Conservation (phyloP, 2,888 invertebrate genomes). For the Cephus pygmeus region DNA sequence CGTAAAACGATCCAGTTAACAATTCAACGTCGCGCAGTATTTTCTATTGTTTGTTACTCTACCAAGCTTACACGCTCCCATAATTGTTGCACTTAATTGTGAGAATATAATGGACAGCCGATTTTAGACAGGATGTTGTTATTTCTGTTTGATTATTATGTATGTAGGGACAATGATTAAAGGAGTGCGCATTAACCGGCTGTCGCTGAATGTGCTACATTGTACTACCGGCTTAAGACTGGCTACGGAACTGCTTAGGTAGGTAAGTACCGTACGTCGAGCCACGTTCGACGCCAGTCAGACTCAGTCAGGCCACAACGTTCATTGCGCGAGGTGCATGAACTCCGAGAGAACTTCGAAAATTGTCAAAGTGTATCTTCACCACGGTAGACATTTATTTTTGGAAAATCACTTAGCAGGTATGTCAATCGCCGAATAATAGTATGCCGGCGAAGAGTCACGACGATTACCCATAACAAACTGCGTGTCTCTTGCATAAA, state of each 20-base stretch:
- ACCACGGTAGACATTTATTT: background rate
- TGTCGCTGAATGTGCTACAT: slow-evolving; percentile 38
- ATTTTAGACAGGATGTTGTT: slow-evolving; percentile 1
- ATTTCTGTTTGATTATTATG: background rate
- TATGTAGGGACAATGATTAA: slow-evolving; percentile 25
- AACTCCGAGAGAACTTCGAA: slow-evolving; percentile 22
- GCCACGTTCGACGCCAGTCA: slow-evolving; percentile 50
- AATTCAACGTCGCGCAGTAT: background rate
- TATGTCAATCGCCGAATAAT: background rate
- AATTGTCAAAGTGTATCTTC: background rate
- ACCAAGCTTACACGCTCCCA: background rate
- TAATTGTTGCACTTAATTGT: background rate
- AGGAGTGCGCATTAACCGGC: slow-evolving; percentile 31
- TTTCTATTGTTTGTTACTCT: background rate
- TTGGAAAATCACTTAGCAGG: background rate
- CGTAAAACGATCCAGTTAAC: background rate
- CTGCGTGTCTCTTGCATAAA: background rate
- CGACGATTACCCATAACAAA: background rate
- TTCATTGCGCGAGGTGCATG: slow-evolving; percentile 54
- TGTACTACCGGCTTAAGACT: slow-evolving; percentile 43
- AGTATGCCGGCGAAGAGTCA: background rate
- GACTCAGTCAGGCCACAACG: slow-evolving; percentile 48
- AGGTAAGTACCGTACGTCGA: slow-evolving; percentile 61
- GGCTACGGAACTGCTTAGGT: slow-evolving; percentile 43
- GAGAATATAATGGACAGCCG: background rate